phyloP scores from a whole-genome alignment of 92 coral and sea anemone genomes.

The Galaxea fascicularis region DNA sequence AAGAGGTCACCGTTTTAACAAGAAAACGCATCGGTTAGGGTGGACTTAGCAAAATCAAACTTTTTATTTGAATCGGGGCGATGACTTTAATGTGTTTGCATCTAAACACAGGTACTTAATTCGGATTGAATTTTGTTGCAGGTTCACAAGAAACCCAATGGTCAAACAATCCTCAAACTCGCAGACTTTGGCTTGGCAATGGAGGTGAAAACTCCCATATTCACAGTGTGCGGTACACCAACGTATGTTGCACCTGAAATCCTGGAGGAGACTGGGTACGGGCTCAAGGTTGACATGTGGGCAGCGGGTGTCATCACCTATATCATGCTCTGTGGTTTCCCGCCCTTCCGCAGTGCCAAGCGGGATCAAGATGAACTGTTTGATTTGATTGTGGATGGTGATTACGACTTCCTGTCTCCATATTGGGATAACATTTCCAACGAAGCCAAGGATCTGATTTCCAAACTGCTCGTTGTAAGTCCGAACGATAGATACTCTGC shows the following conservation, averaged over 20 bases:
- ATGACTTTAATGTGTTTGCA: no score
- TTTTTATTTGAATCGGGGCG: no score
- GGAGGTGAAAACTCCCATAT: constrained; percentile 89
- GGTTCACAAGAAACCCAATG: constrained; percentile 90
- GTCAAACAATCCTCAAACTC: constrained; percentile 82
- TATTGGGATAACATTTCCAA: constrained; percentile 94
- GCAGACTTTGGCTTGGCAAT: constrained; percentile 99
- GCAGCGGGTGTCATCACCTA: constrained; percentile 99
- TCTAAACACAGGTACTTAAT: no score
- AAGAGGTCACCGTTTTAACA: no score
- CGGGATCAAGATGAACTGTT: constrained; percentile 98
- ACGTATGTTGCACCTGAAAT: constrained; percentile 99
- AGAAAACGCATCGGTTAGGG: no score
- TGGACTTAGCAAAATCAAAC: no score
- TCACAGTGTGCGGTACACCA: constrained; percentile 98
- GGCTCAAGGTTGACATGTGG: constrained; percentile 98
- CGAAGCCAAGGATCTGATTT: constrained; percentile 88
- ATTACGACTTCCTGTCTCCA: constrained; percentile 93
- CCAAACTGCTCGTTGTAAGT: constrained; percentile 80
- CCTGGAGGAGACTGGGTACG: constrained; percentile 95
- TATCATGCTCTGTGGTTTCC: constrained; percentile 99
- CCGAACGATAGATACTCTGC: constrained; percentile 76
- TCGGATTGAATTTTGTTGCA: constrained; percentile 8
- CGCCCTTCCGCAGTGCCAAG: constrained; percentile 98
- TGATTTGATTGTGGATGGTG: constrained; percentile 89